phyloP scores from a whole-genome alignment of 2,797 vertebrate genomes.

The Gadopsis bispinosus region DNA sequence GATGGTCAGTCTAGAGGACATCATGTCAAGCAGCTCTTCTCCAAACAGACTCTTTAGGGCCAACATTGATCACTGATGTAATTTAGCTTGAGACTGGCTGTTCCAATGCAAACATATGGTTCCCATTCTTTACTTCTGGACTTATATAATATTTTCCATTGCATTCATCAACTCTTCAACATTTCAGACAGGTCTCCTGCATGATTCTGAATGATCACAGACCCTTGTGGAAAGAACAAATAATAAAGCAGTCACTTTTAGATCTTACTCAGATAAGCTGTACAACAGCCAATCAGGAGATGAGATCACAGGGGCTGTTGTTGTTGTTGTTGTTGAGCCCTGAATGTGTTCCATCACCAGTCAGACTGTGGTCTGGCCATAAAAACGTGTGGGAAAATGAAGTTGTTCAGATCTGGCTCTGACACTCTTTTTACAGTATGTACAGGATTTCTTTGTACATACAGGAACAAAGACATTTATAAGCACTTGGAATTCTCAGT shows the following conservation, averaged over 20 bases:
- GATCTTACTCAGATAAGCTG: conserved; percentile 12
- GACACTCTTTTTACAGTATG: too few relatives aligned
- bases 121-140: not conserved
- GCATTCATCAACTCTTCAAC: conserved; percentile 1
- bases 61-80: not conserved
- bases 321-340: too few relatives aligned
- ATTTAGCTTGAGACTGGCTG: not conserved
- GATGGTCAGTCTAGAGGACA: conserved; percentile 1
- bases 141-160: not conserved
- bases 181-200: not conserved
- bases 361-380: conserved; percentile 2
- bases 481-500: not conserved
- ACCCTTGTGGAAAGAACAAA: conserved; percentile 9
- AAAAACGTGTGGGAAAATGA: not conserved
- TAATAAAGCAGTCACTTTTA: conserved; percentile 17
- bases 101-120: not conserved
- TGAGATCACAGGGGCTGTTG: conserved; percentile 25
- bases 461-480: not conserved
- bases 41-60: not conserved
- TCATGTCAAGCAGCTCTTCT: not conserved
- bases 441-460: too few relatives aligned
- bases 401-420: not conserved
- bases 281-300: conserved; percentile 19
- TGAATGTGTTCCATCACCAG: conserved; percentile 4
- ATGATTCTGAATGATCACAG: conserved; percentile 11